Conservation (phyloP, 2,113 vertebrate genomes). For the Silurus meridionalis region DNA sequence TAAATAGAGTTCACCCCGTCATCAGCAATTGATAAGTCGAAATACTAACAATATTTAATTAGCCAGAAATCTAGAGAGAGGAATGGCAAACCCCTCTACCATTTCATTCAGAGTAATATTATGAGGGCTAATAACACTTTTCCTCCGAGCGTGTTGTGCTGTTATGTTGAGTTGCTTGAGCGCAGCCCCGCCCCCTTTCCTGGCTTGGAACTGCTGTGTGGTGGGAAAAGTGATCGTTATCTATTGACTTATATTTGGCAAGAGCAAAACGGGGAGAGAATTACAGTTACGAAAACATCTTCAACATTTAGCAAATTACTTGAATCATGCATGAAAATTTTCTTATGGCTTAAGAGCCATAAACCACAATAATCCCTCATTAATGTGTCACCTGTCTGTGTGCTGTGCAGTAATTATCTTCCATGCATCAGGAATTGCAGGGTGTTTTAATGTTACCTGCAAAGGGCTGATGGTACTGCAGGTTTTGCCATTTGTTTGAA, state of each 20-base stretch:
- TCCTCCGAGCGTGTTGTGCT: background rate
- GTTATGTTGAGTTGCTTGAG: background rate
- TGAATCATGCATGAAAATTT: background rate
- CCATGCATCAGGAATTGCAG: background rate
- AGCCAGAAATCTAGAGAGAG: background rate
- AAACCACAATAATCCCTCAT: background rate
- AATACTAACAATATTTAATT: background rate
- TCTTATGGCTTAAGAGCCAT: background rate
- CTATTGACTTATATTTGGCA: background rate
- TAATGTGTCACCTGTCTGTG: background rate
- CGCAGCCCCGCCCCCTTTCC: background rate
- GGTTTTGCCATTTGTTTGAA: background rate
- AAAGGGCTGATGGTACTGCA: background rate
- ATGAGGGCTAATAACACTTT: background rate
- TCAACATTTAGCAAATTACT: background rate
- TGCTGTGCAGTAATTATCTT: background rate
- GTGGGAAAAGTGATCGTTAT: background rate
- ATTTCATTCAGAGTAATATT: background rate
- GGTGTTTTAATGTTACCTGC: background rate
- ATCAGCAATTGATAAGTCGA: background rate
- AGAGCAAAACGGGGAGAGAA: background rate
- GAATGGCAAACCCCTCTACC: background rate
- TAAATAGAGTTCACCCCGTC: background rate
- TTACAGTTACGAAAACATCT: background rate
- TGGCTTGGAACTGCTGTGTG: background rate